Evolutionary conservation across 2,797 vertebrate species (phyloP).

Genomic region (Rhynchotus rufescens): DNA sequence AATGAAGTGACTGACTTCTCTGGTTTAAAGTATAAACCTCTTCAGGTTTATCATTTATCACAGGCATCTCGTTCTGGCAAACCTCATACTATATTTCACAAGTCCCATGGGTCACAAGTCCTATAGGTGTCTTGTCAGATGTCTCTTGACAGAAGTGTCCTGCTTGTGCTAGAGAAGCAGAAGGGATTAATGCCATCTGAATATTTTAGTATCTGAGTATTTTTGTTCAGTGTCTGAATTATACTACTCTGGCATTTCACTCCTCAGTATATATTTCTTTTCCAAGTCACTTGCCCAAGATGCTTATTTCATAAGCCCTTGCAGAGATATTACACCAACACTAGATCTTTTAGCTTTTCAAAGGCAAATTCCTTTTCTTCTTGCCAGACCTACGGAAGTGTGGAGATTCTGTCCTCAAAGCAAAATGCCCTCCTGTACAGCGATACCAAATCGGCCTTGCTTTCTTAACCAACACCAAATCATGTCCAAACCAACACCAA

Average conservation of each 20-base stretch:
- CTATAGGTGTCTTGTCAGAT: no score
- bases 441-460: background rate
- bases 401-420: background rate
- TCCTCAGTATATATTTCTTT: background rate
- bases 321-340: background rate
- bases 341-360: background rate
- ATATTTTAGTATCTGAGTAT: no score
- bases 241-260: background rate
- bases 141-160: no score
- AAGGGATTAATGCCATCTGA: no score
- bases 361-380: background rate
- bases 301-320: background rate
- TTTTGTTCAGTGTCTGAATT: background rate
- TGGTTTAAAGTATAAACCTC: no score
- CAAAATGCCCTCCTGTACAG: background rate
- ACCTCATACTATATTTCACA: no score
- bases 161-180: no score
- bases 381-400: background rate
- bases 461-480: background rate
- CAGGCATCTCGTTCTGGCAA: no score
- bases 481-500: background rate
- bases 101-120: no score
- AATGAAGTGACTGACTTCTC: no score
- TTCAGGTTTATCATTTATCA: no score
- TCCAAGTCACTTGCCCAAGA: background rate